Base-by-base conservation (phyloP, 2,888 invertebrate species). In the Tholera decimalis region DNA sequence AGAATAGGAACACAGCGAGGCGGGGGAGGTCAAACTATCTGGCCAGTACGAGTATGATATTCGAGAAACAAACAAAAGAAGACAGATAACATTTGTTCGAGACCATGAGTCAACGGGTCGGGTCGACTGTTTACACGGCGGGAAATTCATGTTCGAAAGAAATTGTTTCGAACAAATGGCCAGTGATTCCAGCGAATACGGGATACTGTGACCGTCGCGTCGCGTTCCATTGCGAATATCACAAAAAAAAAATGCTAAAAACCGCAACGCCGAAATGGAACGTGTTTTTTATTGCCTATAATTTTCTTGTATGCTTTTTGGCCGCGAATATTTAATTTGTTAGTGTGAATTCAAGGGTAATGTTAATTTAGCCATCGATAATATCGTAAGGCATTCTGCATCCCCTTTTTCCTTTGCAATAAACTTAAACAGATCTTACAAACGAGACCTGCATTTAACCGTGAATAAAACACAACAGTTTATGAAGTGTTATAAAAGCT, bases 61-160 rank as follows among this genome's bases (percentile, higher is more conserved):
- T 92, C 86, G 88, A 93, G 92, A 91, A 93, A 94, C 92, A 94
- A 94, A 95, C 93, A 93, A 93, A 93, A 92, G 92, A 90, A 91
- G 93, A 94, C 89, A 91, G 92, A 93, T 92, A 94, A 92, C 94
- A 93, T 93, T 94, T 94, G 94, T 93, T 93, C 91, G 91, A 87
- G 88, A 89, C 89, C 88, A 86, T 92, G 92, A 93, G 90, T 92
- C 93, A 93, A 91, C 90, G 89, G 88, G 88, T 87, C 88, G 87
- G 87, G 86, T 83, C 80, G 83, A 76, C 74, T 87, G 85, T 86
- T 86, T 85, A 86, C 80, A 73, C 68, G 75, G 81, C 66, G 79
- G 82, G 83, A 84, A 87, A 77, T 81, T 84, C 84, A 85, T 84
- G 84, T 90, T 88, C 85, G 85, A 85, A 86, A 86, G 58, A 75